Percentiles rank a stretch among this genome's conserved stretches.
phyloP scores from a whole-genome alignment of 2,113 vertebrate genomes.

The Podocnemis expansa region DNA sequence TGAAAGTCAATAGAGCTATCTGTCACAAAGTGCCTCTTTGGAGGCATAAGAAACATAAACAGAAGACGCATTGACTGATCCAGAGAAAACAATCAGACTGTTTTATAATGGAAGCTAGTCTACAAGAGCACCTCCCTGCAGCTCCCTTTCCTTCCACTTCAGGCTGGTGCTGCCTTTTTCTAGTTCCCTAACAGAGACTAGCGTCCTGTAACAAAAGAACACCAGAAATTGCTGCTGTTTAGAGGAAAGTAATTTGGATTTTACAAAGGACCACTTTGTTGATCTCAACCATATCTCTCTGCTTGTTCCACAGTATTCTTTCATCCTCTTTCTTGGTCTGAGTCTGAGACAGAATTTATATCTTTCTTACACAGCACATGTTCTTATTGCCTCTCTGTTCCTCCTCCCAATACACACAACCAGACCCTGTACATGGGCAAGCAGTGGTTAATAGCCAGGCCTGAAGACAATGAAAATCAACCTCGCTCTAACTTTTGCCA shows the following conservation, averaged over 20 bases:
- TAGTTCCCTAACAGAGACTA: background rate
- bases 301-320: background rate
- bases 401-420: background rate
- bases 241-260: background rate
- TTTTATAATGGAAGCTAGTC: background rate
- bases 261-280: background rate
- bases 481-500: rapidly evolving
- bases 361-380: background rate
- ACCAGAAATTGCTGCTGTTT: background rate
- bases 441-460: background rate
- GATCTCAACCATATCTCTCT: background rate
- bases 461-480: background rate
- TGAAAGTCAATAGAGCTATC: background rate
- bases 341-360: background rate
- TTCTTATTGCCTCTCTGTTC: background rate
- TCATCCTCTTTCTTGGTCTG: background rate
- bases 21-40: background rate
- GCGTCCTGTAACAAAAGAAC: background rate
- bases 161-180: background rate
- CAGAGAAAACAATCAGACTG: background rate
- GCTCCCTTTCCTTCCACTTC: background rate
- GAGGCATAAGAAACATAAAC: background rate
- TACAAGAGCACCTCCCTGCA: background rate
- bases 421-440: background rate
- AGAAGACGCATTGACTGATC: background rate